Base-by-base conservation (phyloP, 2,888 invertebrate genomes). In the Apodemia hepburni region DNA sequence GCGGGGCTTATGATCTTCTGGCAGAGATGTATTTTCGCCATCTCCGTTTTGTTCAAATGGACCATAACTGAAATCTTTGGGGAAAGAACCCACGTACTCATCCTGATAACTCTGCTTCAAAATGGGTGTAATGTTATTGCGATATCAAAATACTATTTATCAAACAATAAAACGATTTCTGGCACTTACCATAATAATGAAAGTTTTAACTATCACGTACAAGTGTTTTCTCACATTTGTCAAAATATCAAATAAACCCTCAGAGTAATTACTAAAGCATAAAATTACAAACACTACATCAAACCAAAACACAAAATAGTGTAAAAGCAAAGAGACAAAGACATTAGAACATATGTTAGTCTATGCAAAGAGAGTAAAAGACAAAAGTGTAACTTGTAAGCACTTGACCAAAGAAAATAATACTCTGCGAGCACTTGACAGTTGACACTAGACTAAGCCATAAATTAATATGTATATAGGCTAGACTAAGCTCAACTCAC, bases 1-100 rank as follows among this genome's bases (percentile, higher is more conserved):
- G 72, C 98, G 94, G 59, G 99, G 98, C 82, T 98, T 98, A 72
- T 96, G 95, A 77, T 97, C 97, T 61, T 95, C 94, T 59, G 93
- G 93, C 64, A 93, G 79, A 59, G 93, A 92, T 57, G 93, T 85
- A 70, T 81, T 92, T 71, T 92, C 92, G 51, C 94, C 94, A 73
- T 96, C 96, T 58, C 93, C 94, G 75, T 96, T 96, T 64, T 95
- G 96, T 79, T 97, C 97, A 76, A 96, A 97, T 12, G 95, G 95
- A 2, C 97, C 97, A 84, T 98, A 98, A 57, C 97, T 97, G 87
- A 97, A 98, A 80, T 97, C 97, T 83, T 98, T 98, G 9, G 98
- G 97, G 82, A 98, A 98, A 33, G 94, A 93, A 45, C 93, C 94
- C 70, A 92, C 93, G 74, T 87, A 93, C 75, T 92, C 93, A 73